Evolutionary conservation across 2,797 vertebrate genomes (phyloP), one percentile per base, ranked within the genome.

Genomic region (Chaenodraco wilsoni): DNA sequence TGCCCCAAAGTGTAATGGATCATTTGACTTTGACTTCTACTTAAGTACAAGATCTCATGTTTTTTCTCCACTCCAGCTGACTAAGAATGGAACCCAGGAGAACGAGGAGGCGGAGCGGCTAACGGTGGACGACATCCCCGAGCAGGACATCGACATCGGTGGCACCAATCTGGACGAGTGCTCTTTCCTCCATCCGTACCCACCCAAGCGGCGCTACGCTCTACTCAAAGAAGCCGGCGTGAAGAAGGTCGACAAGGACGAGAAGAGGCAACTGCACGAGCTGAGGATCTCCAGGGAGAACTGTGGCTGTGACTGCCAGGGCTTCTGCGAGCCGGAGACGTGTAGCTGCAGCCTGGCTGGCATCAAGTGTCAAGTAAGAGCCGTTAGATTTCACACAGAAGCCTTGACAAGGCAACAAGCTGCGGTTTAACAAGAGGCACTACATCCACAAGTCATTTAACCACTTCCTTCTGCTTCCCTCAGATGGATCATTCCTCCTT

Each of bases 401-500:
- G 27, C 27, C 0, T 27, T 27, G 27, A 5, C 5, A 2, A 21
- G 21, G 21, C 21, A 21, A 21, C 21, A 15, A 40, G 19, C 9
- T 21, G 31, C 1, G 1, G 27, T 64, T 23, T 10, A 49, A 61
- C 43, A 49, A 7, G 27, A 27, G 27, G 27, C 27, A 27, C 4
- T 27, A 27, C 27, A 48, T 10, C 9, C 3, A 12, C n/a, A 27
- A 55, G 65, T 46, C 16, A 64, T 67, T 49, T 50, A 79, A 75
- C 48, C 9, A 2, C 12, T 72, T 69, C n/a, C 13, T 59, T 60
- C 33, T 45, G 19, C 27, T 64, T 55, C 50, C 54, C 12, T 1
- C 92, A 99, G 98, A 98, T 97, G 96, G 98, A 99, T 89, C 97
- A 98, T 90, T 97, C 97, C 3, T 95, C 96, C 0, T 99, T 99